Evolutionary conservation across 2,888 invertebrate species (phyloP), one percentile per base, ranked within the genome.

Genomic region (Deladenus siricidicola): DNA sequence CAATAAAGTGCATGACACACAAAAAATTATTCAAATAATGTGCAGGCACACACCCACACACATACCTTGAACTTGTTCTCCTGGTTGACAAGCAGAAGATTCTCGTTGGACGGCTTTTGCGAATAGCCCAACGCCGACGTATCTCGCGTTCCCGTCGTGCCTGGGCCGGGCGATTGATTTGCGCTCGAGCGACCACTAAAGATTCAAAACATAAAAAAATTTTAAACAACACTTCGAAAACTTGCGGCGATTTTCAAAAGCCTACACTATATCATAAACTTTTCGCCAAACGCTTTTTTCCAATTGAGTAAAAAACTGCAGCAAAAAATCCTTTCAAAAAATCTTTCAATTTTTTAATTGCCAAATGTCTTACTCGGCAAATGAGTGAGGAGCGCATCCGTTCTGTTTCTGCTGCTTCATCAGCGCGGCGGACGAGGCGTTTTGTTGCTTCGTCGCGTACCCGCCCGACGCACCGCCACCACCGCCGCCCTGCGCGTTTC

Each of bases 51-150:
- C 17, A 43, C 53, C n/a, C n/a, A 39, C 21, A 43, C 53, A 58
- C 56, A 10, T 26, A 30, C 51, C 55, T 56, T 56, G 53, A 56
- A 55, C 34, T 56, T 57, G 17, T 56, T 53, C 17, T 56, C 53
- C 47, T 10, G n/a, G 6, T 53, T 53, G 4, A 8, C 19, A 23
- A 39, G 21, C 14, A 34, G 14, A 34, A 34, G 3, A n/a, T 34
- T 34, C 30, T 53, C 53, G 39, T 42, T 17, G 30, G 30, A 23
- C 26, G 45, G 30, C 30, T 58, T 8, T 60, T 43, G 34, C 44
- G 56, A 1, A 21, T n/a, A 24, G 39, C 3, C 53, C 23, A 39
- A 17, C 8, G 39, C 3, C 21, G 44, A 24, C 1, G 55, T 34
- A 3, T 53, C 53, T n/a, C 39, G 39, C 39, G 39, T 34, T 10